Percentiles rank a stretch among this genome's conserved stretches.
These are phyloP conservation scores for Punctoribates punctum DNA, from an alignment of 2,888 invertebrate genomes.

Conservation along the genomic window DNA sequence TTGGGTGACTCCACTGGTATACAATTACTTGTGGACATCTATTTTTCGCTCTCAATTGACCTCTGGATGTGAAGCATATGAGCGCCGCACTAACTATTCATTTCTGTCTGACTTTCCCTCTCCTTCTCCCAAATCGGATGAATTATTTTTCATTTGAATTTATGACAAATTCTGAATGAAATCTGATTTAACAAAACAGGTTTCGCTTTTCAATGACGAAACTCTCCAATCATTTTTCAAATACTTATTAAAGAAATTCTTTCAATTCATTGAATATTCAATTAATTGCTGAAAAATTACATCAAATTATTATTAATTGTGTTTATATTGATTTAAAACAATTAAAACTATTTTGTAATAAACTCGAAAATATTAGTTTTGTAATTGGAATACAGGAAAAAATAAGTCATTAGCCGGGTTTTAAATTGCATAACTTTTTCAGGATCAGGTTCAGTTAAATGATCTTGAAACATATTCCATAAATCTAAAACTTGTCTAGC, in stretches of 20 bases:
- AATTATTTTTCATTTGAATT: neutral
- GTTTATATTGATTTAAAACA: neutral
- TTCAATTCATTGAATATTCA: neutral
- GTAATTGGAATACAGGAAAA: too few species aligned
- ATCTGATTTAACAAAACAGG: slow-evolving; percentile 19
- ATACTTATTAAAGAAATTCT: neutral
- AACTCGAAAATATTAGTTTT: too few species aligned
- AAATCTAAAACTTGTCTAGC: too few species aligned
- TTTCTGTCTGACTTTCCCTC: neutral
- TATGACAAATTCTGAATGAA: neutral
- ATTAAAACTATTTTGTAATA: too few species aligned
- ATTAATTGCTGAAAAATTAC: neutral
- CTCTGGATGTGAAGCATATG: neutral
- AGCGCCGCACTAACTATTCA: neutral
- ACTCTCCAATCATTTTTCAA: neutral
- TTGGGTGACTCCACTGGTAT: neutral
- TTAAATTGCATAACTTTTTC: too few species aligned
- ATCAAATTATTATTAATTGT: neutral
- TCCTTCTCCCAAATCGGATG: neutral
- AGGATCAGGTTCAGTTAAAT: too few species aligned
- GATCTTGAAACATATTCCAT: too few species aligned
- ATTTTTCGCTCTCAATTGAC: too few species aligned
- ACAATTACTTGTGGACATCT: too few species aligned
- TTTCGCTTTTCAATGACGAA: neutral
- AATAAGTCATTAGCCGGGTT: too few species aligned